Percentiles rank a stretch among this genome's conserved stretches.
Conservation (phyloP, 2,888 invertebrate species). For the Linhomoeus sp. region DNA sequence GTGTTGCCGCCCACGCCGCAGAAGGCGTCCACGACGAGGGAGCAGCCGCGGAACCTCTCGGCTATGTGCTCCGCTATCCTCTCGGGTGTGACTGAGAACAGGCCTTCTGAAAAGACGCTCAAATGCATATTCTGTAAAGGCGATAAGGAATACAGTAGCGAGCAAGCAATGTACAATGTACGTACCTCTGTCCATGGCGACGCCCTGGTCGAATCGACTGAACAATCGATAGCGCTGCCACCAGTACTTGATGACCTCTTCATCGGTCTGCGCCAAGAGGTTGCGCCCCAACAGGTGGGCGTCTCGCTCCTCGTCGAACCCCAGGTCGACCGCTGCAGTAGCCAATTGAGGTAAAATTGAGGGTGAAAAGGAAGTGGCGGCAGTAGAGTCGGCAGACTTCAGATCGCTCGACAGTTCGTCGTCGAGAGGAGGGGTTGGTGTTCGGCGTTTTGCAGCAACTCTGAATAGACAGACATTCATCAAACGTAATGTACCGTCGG, state of each 20-base stretch:
- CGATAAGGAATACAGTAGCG: slow-evolving; percentile 10
- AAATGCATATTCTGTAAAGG: too few relatives aligned
- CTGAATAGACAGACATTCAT: too few relatives aligned
- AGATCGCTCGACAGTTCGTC: too few relatives aligned
- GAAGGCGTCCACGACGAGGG: slow-evolving; percentile 66
- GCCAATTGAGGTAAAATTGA: too few relatives aligned
- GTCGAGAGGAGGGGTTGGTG: too few relatives aligned
- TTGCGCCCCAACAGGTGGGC: background rate
- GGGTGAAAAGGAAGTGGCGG: too few relatives aligned
- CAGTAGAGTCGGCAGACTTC: too few relatives aligned
- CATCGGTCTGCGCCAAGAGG: background rate
- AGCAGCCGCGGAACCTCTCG: slow-evolving; percentile 41
- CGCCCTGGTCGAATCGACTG: slow-evolving; percentile 67
- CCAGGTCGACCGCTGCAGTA: background rate
- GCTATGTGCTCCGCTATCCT: slow-evolving; percentile 75
- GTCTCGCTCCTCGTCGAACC: background rate
- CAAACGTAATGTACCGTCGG: too few relatives aligned
- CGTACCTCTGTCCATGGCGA: slow-evolving; percentile 58
- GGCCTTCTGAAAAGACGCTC: slow-evolving; percentile 52
- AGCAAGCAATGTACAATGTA: too few relatives aligned
- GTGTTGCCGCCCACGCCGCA: slow-evolving; percentile 95
- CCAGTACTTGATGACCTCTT: slow-evolving; percentile 50
- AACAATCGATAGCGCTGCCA: slow-evolving; percentile 70
- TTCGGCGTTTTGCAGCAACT: too few relatives aligned
- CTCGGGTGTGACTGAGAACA: slow-evolving; percentile 98